Evolutionary conservation across 1,140 invertebrate genomes (phyloP).

Genomic region (Drosophila neocordata): DNA sequence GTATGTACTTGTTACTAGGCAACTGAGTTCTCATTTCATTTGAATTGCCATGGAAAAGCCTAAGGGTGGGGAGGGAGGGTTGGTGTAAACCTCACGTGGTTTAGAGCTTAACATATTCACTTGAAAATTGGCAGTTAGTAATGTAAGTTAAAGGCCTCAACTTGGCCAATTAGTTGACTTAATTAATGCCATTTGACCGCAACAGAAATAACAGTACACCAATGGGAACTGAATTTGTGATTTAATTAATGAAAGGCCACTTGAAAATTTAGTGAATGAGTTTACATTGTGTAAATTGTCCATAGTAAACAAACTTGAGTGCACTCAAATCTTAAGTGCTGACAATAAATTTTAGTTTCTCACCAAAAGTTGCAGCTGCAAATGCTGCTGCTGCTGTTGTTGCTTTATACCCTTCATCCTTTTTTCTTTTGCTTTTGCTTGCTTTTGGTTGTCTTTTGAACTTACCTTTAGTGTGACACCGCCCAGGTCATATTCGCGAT

Average conservation of each 20-base stretch:
- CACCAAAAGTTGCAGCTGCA: not conserved
- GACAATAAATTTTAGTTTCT: not conserved
- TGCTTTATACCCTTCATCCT: too few species aligned
- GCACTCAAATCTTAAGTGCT: slow-evolving; percentile 2
- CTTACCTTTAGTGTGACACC: slow-evolving; percentile 88
- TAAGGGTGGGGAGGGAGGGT: not conserved
- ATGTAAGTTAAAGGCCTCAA: slow-evolving; percentile 12
- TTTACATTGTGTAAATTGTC: slow-evolving; percentile 29
- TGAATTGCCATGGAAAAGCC: slow-evolving; percentile 28
- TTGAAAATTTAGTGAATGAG: slow-evolving; percentile 22
- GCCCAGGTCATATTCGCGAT: slow-evolving; percentile 91
- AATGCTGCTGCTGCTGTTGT: too few species aligned
- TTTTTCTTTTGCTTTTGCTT: not conserved
- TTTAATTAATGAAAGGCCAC: slow-evolving; percentile 58
- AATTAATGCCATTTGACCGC: slow-evolving; percentile 40
- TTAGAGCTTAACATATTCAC: slow-evolving; percentile 20
- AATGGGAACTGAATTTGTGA: slow-evolving; percentile 17
- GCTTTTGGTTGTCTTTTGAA: slow-evolving; percentile 9
- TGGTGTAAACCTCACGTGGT: slow-evolving; percentile 26
- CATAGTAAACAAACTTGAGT: slow-evolving; percentile 6
- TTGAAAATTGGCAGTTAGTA: slow-evolving; percentile 3
- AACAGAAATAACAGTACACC: not conserved
- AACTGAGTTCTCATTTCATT: slow-evolving; percentile 14
- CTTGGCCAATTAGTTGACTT: slow-evolving; percentile 47
- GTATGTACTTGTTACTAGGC: slow-evolving; percentile 13